Evolutionary conservation across 2,797 vertebrate species (phyloP).

Genomic region (Pampus argenteus): DNA sequence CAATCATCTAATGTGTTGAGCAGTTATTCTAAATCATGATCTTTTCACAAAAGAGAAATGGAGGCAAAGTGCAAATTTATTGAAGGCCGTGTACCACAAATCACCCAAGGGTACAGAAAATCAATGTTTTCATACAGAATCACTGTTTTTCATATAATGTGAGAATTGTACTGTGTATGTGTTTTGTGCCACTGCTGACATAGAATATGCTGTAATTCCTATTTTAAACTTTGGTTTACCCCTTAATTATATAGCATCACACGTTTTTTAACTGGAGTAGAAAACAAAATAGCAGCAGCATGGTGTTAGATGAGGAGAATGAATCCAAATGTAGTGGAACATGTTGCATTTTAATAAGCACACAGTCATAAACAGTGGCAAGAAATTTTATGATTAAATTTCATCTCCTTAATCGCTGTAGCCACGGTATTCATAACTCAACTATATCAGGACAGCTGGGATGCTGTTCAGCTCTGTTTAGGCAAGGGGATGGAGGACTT

Average conservation of each 20-base stretch:
- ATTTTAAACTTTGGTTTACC: slow-evolving; percentile 51
- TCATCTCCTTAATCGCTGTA: slow-evolving; percentile 73
- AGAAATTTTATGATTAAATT: slow-evolving; percentile 75
- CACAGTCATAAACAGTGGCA: slow-evolving; percentile 69
- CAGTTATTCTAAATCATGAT: slow-evolving; percentile 67
- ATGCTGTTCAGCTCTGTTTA: slow-evolving; percentile 55
- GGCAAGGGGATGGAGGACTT: slow-evolving; percentile 38
- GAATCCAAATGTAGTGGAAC: slow-evolving; percentile 68
- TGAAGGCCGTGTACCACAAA: slow-evolving; percentile 67
- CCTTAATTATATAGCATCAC: slow-evolving; percentile 27
- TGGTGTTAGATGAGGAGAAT: slow-evolving; percentile 44
- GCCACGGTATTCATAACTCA: slow-evolving; percentile 71
- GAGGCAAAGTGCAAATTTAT: slow-evolving; percentile 69
- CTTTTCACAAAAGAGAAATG: slow-evolving; percentile 65
- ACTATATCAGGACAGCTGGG: slow-evolving; percentile 62
- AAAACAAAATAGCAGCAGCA: slow-evolving; percentile 47
- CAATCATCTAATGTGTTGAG: slow-evolving; percentile 61
- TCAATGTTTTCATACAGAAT: slow-evolving; percentile 67
- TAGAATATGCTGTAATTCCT: slow-evolving; percentile 41
- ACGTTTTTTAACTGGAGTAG: slow-evolving; percentile 28
- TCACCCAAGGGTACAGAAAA: slow-evolving; percentile 70
- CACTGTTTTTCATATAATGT: slow-evolving; percentile 55
- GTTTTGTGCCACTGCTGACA: slow-evolving; percentile 30
- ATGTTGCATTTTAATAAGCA: slow-evolving; percentile 77
- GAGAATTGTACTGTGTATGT: slow-evolving; percentile 47